Percentiles rank a stretch among this genome's conserved stretches.
Evolutionary conservation across 2,888 invertebrate species (phyloP).

Genomic region (Zhuqinia jingwanae): DNA sequence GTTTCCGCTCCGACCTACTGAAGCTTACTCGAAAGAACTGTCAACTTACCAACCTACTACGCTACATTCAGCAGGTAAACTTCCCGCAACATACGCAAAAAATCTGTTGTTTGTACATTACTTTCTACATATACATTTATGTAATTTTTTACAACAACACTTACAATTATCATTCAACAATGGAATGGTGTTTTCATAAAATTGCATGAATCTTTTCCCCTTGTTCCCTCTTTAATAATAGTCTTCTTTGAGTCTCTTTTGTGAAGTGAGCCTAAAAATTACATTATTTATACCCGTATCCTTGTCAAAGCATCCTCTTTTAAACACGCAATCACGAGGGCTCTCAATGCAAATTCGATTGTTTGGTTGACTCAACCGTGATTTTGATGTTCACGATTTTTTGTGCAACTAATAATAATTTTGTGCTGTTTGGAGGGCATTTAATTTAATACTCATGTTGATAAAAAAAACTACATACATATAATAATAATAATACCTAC

Average conservation of each 20-base stretch:
- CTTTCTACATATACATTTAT: background rate
- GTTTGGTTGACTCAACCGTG: constrained; percentile 67
- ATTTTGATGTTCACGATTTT: constrained; percentile 66
- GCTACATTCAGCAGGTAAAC: constrained; percentile 75
- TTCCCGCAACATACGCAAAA: background rate
- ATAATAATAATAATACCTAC: background rate
- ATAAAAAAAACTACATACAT: background rate
- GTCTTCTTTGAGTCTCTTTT: too few relatives aligned
- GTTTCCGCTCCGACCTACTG: constrained; percentile 77
- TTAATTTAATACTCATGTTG: background rate
- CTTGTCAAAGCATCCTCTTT: background rate
- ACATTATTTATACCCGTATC: too few relatives aligned
- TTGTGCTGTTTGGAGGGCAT: background rate
- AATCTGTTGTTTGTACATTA: too few relatives aligned
- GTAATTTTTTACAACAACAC: background rate
- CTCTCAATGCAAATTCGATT: constrained; percentile 42
- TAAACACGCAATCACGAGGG: constrained; percentile 18
- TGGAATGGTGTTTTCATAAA: too few relatives aligned
- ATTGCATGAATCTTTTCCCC: too few relatives aligned
- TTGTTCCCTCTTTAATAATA: too few relatives aligned
- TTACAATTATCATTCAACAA: too few relatives aligned
- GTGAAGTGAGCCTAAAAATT: too few relatives aligned
- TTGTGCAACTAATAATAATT: constrained; percentile 36
- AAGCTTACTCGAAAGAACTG: constrained; percentile 76
- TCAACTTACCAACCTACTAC: constrained; percentile 76